Evolutionary conservation across 2,113 vertebrate genomes (phyloP).

Genomic region (Gnathonemus longibarbis): DNA sequence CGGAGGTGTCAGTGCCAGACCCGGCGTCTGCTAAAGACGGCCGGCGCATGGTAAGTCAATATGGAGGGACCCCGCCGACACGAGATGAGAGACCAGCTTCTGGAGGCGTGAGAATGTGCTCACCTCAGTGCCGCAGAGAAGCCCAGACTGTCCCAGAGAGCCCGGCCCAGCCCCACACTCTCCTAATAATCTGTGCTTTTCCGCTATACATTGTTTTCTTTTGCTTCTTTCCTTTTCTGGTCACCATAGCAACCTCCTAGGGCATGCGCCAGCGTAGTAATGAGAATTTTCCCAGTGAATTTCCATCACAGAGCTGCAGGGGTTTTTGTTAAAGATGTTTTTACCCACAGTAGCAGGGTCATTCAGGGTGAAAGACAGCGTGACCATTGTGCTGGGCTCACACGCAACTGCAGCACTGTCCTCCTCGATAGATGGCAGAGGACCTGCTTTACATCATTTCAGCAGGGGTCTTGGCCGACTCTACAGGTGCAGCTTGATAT

Average conservation of each 20-base stretch:
- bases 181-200: slow-evolving; percentile 4
- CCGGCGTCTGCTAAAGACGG: not conserved
- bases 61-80: not conserved
- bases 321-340: slow-evolving; percentile 7
- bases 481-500: not conserved
- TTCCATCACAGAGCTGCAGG: slow-evolving; percentile 18
- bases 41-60: not conserved
- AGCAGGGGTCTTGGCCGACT: not conserved
- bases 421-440: not conserved
- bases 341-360: slow-evolving; percentile 2
- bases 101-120: not conserved
- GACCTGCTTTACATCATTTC: not conserved
- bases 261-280: slow-evolving; percentile 4
- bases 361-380: slow-evolving; percentile 14
- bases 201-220: not conserved
- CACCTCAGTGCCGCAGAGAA: not conserved
- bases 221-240: not conserved
- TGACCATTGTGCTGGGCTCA: not conserved
- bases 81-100: not conserved
- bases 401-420: not conserved
- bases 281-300: slow-evolving; percentile 17
- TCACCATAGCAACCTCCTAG: slow-evolving; percentile 17
- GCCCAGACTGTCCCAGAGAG: not conserved
- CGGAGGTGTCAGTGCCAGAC: not conserved
- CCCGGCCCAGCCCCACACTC: not conserved